These are phyloP conservation scores for Porites lobata DNA, from an alignment of 92 coral and sea anemone genomes.

Conservation along the genomic window DNA sequence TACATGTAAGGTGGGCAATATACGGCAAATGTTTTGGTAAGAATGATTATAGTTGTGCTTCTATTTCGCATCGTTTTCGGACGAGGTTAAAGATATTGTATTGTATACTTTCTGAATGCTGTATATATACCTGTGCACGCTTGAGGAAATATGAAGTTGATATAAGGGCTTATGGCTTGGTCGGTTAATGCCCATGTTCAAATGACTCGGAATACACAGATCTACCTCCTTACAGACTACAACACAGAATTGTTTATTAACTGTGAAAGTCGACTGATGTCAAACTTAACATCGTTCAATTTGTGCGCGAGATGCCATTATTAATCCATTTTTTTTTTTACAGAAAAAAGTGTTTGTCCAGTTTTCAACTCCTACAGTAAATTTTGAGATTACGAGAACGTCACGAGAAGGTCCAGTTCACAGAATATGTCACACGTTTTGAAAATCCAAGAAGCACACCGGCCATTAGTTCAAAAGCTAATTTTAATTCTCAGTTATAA, in stretches of 20 bases:
- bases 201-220: not conserved
- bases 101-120: too few species aligned
- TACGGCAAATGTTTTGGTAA: too few species aligned
- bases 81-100: too few species aligned
- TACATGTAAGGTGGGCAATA: too few species aligned
- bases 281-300: not conserved
- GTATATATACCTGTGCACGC: too few species aligned
- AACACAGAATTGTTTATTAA: constrained; percentile 23
- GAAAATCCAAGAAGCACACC: too few species aligned
- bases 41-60: too few species aligned
- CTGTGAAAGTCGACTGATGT: constrained; percentile 1
- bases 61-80: too few species aligned
- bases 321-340: not conserved
- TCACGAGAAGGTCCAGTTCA: not conserved
- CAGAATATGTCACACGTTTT: not conserved
- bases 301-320: not conserved
- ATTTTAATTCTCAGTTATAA: too few species aligned
- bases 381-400: not conserved
- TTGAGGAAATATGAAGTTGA: too few species aligned
- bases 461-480: too few species aligned
- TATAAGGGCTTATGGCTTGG: too few species aligned
- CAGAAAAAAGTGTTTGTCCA: not conserved
- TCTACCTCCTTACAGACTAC: not conserved
- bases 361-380: not conserved
- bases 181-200: not conserved